Evolutionary conservation across 2,113 vertebrate species (phyloP).

Genomic region (Grallaria varia): DNA sequence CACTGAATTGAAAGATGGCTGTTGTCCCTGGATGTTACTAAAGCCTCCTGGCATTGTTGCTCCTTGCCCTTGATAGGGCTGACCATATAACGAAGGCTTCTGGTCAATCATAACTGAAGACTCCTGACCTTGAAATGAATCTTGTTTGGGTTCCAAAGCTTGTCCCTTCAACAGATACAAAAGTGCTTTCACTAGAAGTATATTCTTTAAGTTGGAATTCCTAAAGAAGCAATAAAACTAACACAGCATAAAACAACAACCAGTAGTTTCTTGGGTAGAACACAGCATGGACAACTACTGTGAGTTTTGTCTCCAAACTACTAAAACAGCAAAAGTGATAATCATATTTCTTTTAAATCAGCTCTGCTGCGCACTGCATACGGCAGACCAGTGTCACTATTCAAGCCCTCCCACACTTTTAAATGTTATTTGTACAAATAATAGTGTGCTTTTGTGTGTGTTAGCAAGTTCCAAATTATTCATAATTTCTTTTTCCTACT

Average conservation of each 20-base stretch:
- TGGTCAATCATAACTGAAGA: conserved; percentile 85
- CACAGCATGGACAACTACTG: neutral
- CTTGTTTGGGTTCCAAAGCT: conserved; percentile 80
- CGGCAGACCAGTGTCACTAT: neutral
- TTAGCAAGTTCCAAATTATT: neutral
- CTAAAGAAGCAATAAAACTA: neutral
- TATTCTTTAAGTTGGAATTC: neutral
- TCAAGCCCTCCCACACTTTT: neutral
- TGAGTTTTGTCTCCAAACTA: neutral
- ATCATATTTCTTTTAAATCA: neutral
- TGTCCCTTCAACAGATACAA: conserved; percentile 78
- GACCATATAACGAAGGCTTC: conserved; percentile 85
- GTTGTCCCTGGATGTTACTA: conserved; percentile 82
- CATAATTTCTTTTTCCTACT: neutral
- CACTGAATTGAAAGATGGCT: conserved; percentile 85
- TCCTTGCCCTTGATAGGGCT: conserved; percentile 84
- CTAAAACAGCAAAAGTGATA: neutral
- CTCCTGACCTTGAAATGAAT: conserved; percentile 85
- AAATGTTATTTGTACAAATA: neutral
- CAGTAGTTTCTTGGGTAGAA: neutral
- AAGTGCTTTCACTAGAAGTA: neutral
- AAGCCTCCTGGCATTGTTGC: conserved; percentile 84
- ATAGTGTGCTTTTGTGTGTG: neutral
- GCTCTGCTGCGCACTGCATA: neutral
- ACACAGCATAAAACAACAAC: neutral